Conservation (phyloP, 1,140 invertebrate genomes). For the Cyclargus thomasi region DNA sequence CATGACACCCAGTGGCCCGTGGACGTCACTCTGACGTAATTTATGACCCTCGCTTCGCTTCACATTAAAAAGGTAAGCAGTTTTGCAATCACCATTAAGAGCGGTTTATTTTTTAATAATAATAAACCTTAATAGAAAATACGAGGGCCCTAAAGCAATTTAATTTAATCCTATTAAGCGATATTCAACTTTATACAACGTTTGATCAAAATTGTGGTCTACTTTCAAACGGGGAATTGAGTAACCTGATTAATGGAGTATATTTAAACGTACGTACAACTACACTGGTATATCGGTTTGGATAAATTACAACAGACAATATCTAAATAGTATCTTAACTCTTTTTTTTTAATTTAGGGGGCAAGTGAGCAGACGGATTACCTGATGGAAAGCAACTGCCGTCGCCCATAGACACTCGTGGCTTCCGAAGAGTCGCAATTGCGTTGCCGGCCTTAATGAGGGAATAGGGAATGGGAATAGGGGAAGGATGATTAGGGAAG, state of each 20-base stretch:
- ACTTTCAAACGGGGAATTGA: background rate
- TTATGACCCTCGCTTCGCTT: background rate
- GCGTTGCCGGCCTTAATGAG: no score
- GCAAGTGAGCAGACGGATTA: no score
- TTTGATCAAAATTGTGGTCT: constrained; percentile 13
- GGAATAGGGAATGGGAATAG: no score
- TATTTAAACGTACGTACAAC: background rate
- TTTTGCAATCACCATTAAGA: constrained; percentile 4
- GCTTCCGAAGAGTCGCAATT: no score
- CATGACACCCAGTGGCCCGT: no score
- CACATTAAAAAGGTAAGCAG: constrained; percentile 10
- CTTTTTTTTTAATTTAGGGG: no score
- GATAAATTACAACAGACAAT: no score
- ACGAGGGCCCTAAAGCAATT: constrained; percentile 28
- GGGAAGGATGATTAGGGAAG: no score
- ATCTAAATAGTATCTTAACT: no score
- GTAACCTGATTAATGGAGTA: background rate
- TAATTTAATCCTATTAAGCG: constrained; percentile 31
- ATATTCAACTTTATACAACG: constrained; percentile 19
- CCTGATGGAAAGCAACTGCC: no score
- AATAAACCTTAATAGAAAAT: constrained; percentile 28
- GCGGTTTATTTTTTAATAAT: constrained; percentile 7
- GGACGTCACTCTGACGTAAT: background rate
- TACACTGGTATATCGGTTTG: no score
- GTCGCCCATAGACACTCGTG: no score